phyloP scores from a whole-genome alignment of 53 echinoderm and acorn worm species.

The Astropecten irregularis region DNA sequence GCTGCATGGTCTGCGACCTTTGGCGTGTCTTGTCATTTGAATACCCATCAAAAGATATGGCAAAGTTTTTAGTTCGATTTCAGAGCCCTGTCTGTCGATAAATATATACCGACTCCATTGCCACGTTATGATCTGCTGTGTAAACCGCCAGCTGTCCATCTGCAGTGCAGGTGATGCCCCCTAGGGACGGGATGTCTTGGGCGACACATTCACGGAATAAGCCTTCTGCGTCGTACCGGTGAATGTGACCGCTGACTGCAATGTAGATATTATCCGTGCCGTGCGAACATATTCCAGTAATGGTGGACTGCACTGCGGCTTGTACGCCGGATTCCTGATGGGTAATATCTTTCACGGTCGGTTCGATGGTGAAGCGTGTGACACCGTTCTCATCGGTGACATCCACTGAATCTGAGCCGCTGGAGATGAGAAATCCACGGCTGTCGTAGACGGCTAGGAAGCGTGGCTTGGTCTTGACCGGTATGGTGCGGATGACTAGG shows the following conservation, averaged over 20 bases:
- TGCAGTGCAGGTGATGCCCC: not conserved
- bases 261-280: not conserved
- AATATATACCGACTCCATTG: not conserved
- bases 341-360: not conserved
- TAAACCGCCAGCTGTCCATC: slow-evolving; percentile 2
- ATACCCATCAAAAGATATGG: not conserved
- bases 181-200: not conserved
- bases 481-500: not conserved
- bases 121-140: no score
- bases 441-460: not conserved
- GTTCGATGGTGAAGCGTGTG: slow-evolving; percentile 1
- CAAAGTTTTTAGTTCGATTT: no score
- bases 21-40: no score
- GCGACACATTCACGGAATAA: not conserved
- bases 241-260: slow-evolving; percentile 1
- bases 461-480: not conserved
- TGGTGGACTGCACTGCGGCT: no score
- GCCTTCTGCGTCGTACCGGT: slow-evolving; percentile 19
- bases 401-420: not conserved
- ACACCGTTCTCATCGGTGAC: not conserved
- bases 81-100: not conserved
- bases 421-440: not conserved
- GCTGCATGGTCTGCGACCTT: not conserved
- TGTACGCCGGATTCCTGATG: not conserved
- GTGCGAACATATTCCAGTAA: not conserved